Evolutionary conservation across 2,888 invertebrate species (phyloP).

Genomic region (Diabrotica balteata): DNA sequence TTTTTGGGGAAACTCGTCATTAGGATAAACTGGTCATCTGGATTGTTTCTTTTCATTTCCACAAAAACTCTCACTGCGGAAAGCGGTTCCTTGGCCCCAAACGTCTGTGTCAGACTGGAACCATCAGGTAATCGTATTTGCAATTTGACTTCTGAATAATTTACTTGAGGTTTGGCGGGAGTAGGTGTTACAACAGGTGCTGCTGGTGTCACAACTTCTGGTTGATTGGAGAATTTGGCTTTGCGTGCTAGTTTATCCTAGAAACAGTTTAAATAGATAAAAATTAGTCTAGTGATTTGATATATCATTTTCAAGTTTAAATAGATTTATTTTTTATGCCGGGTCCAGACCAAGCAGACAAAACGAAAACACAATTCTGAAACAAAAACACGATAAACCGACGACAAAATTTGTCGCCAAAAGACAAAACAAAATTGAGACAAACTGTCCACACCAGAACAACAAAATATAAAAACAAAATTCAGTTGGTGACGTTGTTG

Average conservation of each 20-base stretch:
- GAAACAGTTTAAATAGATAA: neutral
- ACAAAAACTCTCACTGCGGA: constrained; percentile 90
- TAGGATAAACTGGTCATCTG: constrained; percentile 72
- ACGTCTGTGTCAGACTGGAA: constrained; percentile 74
- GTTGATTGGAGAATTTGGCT: constrained; percentile 62
- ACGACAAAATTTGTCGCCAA: too few relatives aligned
- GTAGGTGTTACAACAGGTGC: constrained; percentile 5
- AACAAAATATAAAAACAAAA: too few relatives aligned
- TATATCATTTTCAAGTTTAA: too few relatives aligned
- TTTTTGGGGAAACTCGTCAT: constrained; percentile 93
- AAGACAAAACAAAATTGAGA: too few relatives aligned
- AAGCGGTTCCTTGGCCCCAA: constrained; percentile 86
- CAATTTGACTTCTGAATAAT: constrained; percentile 73
- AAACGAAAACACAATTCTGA: too few relatives aligned
- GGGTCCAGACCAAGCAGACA: too few relatives aligned
- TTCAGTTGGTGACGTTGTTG: too few relatives aligned
- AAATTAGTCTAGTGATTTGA: neutral
- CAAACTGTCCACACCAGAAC: too few relatives aligned
- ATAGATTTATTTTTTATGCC: too few relatives aligned
- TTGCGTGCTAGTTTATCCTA: constrained; percentile 87
- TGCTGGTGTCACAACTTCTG: constrained; percentile 31
- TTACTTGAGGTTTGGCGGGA: constrained; percentile 47
- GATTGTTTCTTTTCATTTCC: constrained; percentile 81
- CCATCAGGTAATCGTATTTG: constrained; percentile 84
- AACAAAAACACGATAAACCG: too few relatives aligned